phyloP scores from a whole-genome alignment of 2,888 invertebrate species.

The Drepanosiphum platanoidis region DNA sequence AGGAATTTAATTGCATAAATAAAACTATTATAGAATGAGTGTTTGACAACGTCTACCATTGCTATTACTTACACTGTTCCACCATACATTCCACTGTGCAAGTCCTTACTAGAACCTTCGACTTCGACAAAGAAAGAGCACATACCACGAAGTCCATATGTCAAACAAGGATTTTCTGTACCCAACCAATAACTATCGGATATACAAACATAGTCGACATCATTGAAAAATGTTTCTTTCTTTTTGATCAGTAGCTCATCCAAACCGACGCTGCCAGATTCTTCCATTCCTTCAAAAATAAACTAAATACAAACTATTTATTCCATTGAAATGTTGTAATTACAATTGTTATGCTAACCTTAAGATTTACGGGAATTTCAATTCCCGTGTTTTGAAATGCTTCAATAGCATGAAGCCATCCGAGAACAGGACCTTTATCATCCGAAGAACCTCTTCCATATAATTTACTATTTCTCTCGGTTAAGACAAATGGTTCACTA shows the following conservation, averaged over 20 bases:
- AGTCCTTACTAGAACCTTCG: constrained; percentile 87
- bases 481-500: constrained; percentile 91
- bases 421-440: constrained; percentile 94
- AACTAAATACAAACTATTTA: constrained; percentile 71
- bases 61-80: constrained; percentile 82
- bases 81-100: constrained; percentile 96
- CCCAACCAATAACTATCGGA: constrained; percentile 99
- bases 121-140: constrained; percentile 91
- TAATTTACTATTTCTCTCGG: constrained; percentile 87
- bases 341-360: constrained; percentile 67
- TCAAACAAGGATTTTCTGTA: constrained; percentile 93
- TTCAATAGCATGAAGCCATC: constrained; percentile 94
- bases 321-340: neutral
- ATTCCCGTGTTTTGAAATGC: constrained; percentile 81
- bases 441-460: constrained; percentile 92
- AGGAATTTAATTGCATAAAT: neutral
- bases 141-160: constrained; percentile 93
- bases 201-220: constrained; percentile 95
- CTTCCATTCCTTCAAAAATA: constrained; percentile 98
- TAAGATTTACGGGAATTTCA: constrained; percentile 74
- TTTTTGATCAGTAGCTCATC: constrained; percentile 80
- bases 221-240: constrained; percentile 81
- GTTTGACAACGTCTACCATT: neutral
- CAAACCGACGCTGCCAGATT: constrained; percentile 95
- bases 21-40: neutral